A percentile compares a stretch with the other conserved stretches of the same genome.
These are phyloP conservation scores for Mizuhopecten yessoensis DNA, from an alignment of 1,140 invertebrate species.

Conservation along the genomic window DNA sequence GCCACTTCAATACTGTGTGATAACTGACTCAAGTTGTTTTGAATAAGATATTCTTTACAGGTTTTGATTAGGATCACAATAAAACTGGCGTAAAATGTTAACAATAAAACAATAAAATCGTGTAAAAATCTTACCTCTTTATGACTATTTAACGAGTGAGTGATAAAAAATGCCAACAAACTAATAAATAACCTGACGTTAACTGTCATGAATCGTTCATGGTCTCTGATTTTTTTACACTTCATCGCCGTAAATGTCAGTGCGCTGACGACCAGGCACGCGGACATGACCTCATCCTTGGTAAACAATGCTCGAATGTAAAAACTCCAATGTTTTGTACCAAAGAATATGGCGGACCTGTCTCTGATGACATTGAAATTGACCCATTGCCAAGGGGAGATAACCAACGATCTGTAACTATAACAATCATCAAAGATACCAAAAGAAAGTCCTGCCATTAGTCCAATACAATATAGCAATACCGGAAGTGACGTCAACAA, in stretches of 20 bases:
- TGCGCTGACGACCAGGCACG: conserved; percentile 34
- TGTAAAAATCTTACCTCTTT: conserved; percentile 79
- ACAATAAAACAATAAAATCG: conserved; percentile 73
- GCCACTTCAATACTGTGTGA: not conserved
- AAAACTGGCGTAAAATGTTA: conserved; percentile 60
- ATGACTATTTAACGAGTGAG: conserved; percentile 73
- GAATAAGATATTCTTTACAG: not conserved
- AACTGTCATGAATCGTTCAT: not conserved
- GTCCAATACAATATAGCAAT: conserved; percentile 46
- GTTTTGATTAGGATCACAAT: conserved; percentile 40
- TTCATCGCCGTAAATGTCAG: not conserved
- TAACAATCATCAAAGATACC: conserved; percentile 71
- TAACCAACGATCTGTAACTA: conserved; percentile 69
- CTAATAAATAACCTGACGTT: conserved; percentile 36
- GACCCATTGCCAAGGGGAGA: conserved; percentile 77
- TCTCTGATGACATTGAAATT: conserved; percentile 75
- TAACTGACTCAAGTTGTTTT: not conserved
- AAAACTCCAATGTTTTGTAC: conserved; percentile 50
- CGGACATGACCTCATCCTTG: conserved; percentile 36
- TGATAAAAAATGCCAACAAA: conserved; percentile 67
- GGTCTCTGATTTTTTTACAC: not conserved
- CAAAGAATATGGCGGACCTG: conserved; percentile 69
- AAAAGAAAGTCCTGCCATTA: conserved; percentile 53
- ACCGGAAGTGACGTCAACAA: not conserved
- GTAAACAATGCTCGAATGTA: conserved; percentile 53